These are phyloP conservation scores for Eupsilia transversa DNA, from an alignment of 2,888 invertebrate genomes.

Conservation along the genomic window DNA sequence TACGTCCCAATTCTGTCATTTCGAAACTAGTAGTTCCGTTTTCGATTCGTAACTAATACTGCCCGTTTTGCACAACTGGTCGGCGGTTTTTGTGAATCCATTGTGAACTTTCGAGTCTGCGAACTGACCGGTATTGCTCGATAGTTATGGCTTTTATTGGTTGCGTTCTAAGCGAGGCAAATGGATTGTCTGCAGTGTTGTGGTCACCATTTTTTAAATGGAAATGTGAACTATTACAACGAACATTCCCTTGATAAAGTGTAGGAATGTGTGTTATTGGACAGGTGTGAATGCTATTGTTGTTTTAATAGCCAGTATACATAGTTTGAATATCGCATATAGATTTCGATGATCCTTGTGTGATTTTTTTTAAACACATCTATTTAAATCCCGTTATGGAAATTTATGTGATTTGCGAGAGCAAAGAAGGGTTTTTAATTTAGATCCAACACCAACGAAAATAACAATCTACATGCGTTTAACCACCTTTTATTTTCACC, in stretches of 20 bases:
- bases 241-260: conserved; percentile 3
- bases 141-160: conserved; percentile 63
- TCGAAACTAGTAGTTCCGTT: conserved; percentile 16
- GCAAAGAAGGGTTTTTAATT: too few species aligned
- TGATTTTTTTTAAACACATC: too few species aligned
- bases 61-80: conserved; percentile 54
- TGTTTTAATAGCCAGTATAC: not conserved
- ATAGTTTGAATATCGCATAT: too few species aligned
- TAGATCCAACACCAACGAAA: too few species aligned
- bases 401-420: too few species aligned
- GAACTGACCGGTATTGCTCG: conserved; percentile 56
- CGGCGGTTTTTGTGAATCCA: conserved; percentile 52
- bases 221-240: conserved; percentile 32
- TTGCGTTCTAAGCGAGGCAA: conserved; percentile 51
- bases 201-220: conserved; percentile 37
- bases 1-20: conserved; percentile 18
- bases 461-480: too few species aligned
- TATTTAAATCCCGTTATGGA: too few species aligned
- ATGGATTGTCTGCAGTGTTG: conserved; percentile 52
- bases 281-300: not conserved
- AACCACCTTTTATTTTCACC: too few species aligned
- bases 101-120: conserved; percentile 46
- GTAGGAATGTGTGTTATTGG: not conserved
- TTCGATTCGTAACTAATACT: conserved; percentile 66
- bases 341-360: too few species aligned